Base-by-base conservation (phyloP, 2,113 vertebrate genomes). In the Lophius piscatorius region DNA sequence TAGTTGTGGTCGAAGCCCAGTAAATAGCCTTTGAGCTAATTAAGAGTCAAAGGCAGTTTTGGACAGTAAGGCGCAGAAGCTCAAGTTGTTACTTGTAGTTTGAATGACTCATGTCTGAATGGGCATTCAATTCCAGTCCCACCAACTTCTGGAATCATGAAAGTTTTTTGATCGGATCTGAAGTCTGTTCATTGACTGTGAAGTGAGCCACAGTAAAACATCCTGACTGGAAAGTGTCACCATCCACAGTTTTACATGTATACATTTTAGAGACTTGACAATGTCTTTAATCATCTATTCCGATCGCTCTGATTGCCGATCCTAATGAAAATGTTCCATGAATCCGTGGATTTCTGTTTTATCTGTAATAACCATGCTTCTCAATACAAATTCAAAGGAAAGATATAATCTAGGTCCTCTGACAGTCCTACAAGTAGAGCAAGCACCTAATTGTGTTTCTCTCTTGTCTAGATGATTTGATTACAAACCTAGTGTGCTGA, bases 1-100 rank as follows among this genome's bases (percentile, higher is more conserved):
- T 80, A 70, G 78, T 44, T 87, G 78, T 45, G 71, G 75, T 74
- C 44, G 33, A 52, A 72, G 41, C 18, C 1, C 9, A 70, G 74
- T 82, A 78, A 85, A 84, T 78, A 59, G 41, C 18, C 51, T 57
- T 67, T 67, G 47, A 83, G 78, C 51, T 79, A 74, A 82, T 85
- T 74, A 84, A 76, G 64, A 81, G 54, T 82, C 69, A 57, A 65
- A 70, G 48, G 55, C 57, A 49, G 45, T 71, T 74, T 8, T n/a
- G 48, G 63, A 46, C 3, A 5, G 29, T 41, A 9, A 56, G 47
- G 54, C 5, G 20, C 41, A 70, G 45, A 48, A 74, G 68, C 28
- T 45, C 13, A 33, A 57, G 63, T 20, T 39, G 39, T 23, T 58
- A 29, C 29, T 62, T 52, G 50, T 50, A 26, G 49, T 28, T 48